Conservation (phyloP, 2,797 vertebrate genomes). For the Periparus ater region DNA sequence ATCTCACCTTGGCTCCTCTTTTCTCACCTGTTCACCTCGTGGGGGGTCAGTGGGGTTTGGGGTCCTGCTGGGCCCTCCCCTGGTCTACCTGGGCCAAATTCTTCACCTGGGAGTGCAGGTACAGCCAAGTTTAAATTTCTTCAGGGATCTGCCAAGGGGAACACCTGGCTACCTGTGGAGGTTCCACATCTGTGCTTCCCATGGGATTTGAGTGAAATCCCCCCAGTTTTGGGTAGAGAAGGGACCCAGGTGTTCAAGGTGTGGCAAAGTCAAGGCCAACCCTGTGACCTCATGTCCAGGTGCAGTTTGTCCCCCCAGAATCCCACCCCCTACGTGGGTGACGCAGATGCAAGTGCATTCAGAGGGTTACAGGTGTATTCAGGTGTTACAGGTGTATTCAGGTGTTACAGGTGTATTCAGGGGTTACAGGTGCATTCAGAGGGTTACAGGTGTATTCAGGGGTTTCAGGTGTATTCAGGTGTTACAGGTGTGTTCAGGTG, state of each 20-base stretch:
- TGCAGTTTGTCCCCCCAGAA: neutral
- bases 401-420: too few species aligned
- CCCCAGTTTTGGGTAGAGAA: too few species aligned
- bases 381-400: neutral
- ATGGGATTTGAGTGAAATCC: neutral
- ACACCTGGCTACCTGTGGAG: neutral
- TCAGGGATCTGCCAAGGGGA: too few species aligned
- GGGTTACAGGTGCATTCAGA: rapidly evolving
- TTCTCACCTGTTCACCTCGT: neutral
- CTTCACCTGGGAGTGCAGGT: neutral
- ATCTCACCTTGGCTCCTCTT: neutral
- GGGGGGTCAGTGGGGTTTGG: neutral
- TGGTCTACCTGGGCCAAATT: neutral
- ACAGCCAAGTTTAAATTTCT: neutral
- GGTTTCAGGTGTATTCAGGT: rapidly evolving
- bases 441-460: rapidly evolving
- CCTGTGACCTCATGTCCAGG: neutral
- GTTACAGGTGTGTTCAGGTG: neutral
- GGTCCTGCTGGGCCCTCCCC: neutral
- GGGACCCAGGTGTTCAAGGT: neutral
- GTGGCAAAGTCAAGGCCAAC: neutral
- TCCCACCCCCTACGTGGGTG: neutral
- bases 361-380: rapidly evolving
- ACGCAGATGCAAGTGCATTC: neutral
- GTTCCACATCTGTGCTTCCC: too few species aligned